These are phyloP conservation scores for Isoperla grammatica DNA, from an alignment of 2,888 invertebrate species.

Conservation along the genomic window DNA sequence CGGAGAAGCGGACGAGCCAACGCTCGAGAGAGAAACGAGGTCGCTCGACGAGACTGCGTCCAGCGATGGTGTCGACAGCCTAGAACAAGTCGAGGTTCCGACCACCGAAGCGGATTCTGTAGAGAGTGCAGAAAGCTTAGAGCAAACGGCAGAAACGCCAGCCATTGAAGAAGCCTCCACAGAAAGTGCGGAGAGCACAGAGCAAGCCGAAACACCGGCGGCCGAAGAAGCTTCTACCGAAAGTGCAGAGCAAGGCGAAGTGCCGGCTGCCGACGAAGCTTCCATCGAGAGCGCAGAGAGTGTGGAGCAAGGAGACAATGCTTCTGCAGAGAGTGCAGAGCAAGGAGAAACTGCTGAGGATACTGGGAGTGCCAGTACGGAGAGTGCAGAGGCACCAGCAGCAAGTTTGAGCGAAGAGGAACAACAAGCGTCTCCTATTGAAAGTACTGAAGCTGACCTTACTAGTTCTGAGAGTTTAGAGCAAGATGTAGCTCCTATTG, in stretches of 20 bases:
- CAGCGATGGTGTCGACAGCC: not conserved
- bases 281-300: no score
- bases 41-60: constrained; percentile 9
- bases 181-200: constrained; percentile 27
- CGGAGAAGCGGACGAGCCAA: constrained; percentile 34
- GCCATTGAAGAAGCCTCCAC: constrained; percentile 16
- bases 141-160: not conserved
- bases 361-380: constrained; percentile 35
- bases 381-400: constrained; percentile 34
- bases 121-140: constrained; percentile 29
- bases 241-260: constrained; percentile 18
- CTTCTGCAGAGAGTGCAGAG: no score
- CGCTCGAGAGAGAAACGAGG: constrained; percentile 20
- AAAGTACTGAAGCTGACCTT: constrained; percentile 19
- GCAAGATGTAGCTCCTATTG: constrained; percentile 30
- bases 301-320: no score
- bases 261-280: constrained; percentile 21
- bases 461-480: constrained; percentile 31
- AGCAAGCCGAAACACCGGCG: constrained; percentile 29
- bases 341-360: no score
- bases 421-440: constrained; percentile 14
- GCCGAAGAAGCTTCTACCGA: constrained; percentile 27
- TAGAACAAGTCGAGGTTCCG: not conserved
- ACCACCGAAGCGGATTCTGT: constrained; percentile 26
- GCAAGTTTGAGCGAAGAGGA: constrained; percentile 2